These are phyloP conservation scores for Brienomyrus longianalis DNA, from an alignment of 2,113 vertebrate genomes.

Conservation along the genomic window DNA sequence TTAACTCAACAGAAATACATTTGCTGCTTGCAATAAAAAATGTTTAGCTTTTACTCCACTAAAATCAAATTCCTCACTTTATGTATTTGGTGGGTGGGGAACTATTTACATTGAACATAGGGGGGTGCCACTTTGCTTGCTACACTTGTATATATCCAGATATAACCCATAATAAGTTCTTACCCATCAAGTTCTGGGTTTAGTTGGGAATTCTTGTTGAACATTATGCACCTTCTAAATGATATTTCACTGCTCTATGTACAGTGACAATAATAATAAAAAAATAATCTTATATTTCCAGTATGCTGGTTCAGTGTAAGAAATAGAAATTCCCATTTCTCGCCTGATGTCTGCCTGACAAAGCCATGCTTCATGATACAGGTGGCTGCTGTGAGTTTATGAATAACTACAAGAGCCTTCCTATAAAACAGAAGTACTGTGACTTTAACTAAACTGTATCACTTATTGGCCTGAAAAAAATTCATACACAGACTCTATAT, in stretches of 20 bases:
- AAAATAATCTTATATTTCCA: background rate
- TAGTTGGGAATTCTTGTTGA: too few relatives aligned
- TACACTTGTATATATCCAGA: background rate
- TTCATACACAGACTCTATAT: constrained; percentile 27
- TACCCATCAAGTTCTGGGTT: background rate
- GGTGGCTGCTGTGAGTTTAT: constrained; percentile 27
- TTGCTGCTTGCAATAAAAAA: background rate
- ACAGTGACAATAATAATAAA: background rate
- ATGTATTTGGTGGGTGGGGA: background rate
- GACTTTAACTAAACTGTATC: constrained; percentile 40
- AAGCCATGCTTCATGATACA: constrained; percentile 22
- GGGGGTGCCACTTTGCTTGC: background rate
- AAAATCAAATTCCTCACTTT: background rate
- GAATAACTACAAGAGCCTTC: constrained; percentile 29
- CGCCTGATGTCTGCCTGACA: constrained; percentile 11
- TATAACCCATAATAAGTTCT: background rate
- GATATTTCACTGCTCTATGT: background rate
- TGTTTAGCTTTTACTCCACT: background rate
- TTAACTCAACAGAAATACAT: background rate
- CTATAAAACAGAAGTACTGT: constrained; percentile 34
- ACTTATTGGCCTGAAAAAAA: constrained; percentile 30
- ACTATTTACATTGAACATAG: background rate
- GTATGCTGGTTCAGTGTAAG: background rate
- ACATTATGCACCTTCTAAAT: background rate
- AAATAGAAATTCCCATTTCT: background rate